Conservation (phyloP, 2,113 vertebrate species). For the Hemichromis elongatus region DNA sequence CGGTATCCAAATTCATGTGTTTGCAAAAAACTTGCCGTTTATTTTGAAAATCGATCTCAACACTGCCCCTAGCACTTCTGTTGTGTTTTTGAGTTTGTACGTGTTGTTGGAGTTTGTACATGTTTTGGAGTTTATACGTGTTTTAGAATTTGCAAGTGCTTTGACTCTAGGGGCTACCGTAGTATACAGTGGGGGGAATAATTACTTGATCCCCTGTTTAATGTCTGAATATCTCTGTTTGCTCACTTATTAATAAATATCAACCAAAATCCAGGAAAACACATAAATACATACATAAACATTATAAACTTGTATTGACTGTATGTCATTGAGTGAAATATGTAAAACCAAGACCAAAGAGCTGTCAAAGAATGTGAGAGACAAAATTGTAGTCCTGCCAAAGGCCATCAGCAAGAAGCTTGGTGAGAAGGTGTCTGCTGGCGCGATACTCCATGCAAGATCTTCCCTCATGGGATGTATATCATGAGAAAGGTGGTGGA, state of each 20-base stretch:
- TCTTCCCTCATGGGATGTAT: background rate
- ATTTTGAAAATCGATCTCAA: too few relatives aligned
- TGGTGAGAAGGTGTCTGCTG: background rate
- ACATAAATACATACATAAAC: background rate
- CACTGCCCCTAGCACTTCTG: too few relatives aligned
- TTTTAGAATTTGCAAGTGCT: too few relatives aligned
- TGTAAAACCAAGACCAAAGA: background rate
- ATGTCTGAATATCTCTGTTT: background rate
- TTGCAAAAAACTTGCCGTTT: too few relatives aligned
- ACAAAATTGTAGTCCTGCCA: fast-evolving
- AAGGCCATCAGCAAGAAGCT: background rate
- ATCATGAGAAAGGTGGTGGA: background rate
- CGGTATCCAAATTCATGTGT: too few relatives aligned
- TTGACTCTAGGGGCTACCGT: too few relatives aligned
- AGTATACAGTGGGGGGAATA: background rate
- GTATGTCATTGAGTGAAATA: background rate
- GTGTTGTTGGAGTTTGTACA: too few relatives aligned
- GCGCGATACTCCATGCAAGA: background rate
- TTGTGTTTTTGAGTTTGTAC: too few relatives aligned
- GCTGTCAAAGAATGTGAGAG: background rate
- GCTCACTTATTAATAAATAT: background rate
- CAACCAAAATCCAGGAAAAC: background rate
- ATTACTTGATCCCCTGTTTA: background rate
- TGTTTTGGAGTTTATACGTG: too few relatives aligned
- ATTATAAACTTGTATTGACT: background rate